A percentile compares a stretch with the other conserved stretches of the same genome.
phyloP scores from a whole-genome alignment of 1,140 invertebrate genomes.

The Drosophila parvula region DNA sequence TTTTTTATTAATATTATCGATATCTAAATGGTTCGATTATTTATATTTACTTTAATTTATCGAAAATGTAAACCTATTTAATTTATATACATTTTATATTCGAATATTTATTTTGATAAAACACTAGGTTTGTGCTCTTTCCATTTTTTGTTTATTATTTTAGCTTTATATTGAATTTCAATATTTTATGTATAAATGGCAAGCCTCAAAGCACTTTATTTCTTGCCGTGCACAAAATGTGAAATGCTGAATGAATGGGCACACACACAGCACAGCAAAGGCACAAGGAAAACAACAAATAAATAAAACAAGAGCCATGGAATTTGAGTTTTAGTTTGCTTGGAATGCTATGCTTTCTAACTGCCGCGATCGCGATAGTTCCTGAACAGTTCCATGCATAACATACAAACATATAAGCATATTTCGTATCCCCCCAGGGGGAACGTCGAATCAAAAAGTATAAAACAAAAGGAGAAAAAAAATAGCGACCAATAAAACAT shows the following conservation, averaged over 20 bases:
- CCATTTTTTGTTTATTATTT: neutral
- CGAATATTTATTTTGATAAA: neutral
- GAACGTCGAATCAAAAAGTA: neutral
- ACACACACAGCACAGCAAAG: conserved; percentile 14
- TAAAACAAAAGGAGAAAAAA: neutral
- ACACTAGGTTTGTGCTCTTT: neutral
- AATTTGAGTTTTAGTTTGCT: conserved; percentile 46
- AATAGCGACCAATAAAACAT: neutral
- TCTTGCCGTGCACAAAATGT: conserved; percentile 28
- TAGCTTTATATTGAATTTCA: neutral
- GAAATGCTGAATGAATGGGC: conserved; percentile 55
- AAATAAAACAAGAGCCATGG: conserved; percentile 44
- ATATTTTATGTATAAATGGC: neutral
- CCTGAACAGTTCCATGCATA: conserved; percentile 3
- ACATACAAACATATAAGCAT: neutral
- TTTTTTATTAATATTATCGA: neutral
- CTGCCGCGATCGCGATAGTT: conserved; percentile 63
- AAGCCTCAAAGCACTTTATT: neutral
- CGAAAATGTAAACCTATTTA: no score
- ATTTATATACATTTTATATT: neutral
- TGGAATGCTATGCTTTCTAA: conserved; percentile 75
- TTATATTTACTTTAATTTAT: no score
- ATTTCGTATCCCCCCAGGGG: neutral
- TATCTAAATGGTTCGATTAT: neutral
- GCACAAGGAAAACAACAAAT: conserved; percentile 21